Evolutionary conservation across 2,113 vertebrate species (phyloP), one percentile per base, ranked within the genome.

Genomic region (Oplegnathus fasciatus): DNA sequence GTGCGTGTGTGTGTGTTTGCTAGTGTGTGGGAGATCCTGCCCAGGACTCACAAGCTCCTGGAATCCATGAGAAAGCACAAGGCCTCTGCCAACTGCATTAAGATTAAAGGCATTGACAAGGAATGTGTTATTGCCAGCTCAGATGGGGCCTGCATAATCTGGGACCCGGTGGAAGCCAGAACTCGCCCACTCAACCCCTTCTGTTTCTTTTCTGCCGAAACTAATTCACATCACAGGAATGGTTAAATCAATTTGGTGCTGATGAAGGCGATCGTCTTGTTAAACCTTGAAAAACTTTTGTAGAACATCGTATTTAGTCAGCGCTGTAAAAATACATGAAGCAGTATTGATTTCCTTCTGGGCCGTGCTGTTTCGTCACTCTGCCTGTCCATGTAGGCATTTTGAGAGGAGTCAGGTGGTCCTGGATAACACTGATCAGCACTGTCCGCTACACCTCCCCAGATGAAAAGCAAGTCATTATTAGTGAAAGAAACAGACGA

Each of bases 51-150:
- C n/a, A 89, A 86, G 78, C 92, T 96, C 72, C 84, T 88, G 42
- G 94, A 95, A 79, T 91, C 92, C 26, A 94, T 95, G 90, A 97
- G 86, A 96, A 96, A 96, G 81, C 96, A 96, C 46, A 90, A 92
- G 72, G 94, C 95, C 40, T 91, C 94, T 0, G 95, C 96, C 87
- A 96, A 96, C 85, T 95, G 96, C 80, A 95, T 97, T 82, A 93
- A 94, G 92, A 92, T 97, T 65, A 97, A 95, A 93, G 96, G 93
- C 84, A 95, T 95, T 0, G 92, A 96, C 3, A 91, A 88, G 75
- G 96, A 97, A 88, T 97, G 96, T 62, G 95, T 97, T 88, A 95
- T 93, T 2, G 94, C 96, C 94, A 96, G 97, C 94, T 96, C 95
- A 0, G 96, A 97, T 26, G 96, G 96, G 68, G 96, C 95, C 0